phyloP scores from a whole-genome alignment of 2,888 invertebrate genomes.

The Blastobasis adustella region DNA sequence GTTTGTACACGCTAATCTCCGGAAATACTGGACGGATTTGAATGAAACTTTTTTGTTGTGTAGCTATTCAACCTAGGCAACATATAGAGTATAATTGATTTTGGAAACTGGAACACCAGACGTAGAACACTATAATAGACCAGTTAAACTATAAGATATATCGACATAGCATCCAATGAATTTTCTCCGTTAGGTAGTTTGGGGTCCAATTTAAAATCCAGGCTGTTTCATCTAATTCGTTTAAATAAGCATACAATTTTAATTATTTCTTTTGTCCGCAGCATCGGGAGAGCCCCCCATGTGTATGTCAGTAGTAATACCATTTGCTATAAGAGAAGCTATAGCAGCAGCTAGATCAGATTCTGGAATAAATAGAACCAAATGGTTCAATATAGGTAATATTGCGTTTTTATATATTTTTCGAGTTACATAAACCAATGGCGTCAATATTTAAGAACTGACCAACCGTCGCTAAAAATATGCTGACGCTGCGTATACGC shows the following conservation, averaged over 20 bases:
- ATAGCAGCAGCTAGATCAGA: slow-evolving; percentile 76
- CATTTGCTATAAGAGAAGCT: slow-evolving; percentile 78
- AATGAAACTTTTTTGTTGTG: neutral
- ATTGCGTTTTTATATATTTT: neutral
- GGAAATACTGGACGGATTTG: too few relatives aligned
- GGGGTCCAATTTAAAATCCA: too few relatives aligned
- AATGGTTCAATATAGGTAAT: slow-evolving; percentile 77
- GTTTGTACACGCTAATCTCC: neutral
- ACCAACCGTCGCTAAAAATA: too few relatives aligned
- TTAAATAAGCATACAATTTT: neutral
- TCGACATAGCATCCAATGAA: neutral
- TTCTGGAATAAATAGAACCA: slow-evolving; percentile 58
- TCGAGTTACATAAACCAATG: neutral
- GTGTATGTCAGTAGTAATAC: slow-evolving; percentile 55
- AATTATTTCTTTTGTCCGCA: slow-evolving; percentile 21
- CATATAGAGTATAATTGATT: too few relatives aligned
- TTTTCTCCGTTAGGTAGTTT: too few relatives aligned
- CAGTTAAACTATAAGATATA: slow-evolving; percentile 2
- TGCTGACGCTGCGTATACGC: too few relatives aligned
- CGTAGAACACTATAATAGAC: neutral
- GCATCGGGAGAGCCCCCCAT: slow-evolving; percentile 69
- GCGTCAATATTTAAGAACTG: too few relatives aligned
- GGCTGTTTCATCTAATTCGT: neutral
- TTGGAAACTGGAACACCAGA: neutral
- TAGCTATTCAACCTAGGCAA: neutral